Base-by-base conservation (phyloP, 2,113 vertebrate species). In the Etheostoma cragini region DNA sequence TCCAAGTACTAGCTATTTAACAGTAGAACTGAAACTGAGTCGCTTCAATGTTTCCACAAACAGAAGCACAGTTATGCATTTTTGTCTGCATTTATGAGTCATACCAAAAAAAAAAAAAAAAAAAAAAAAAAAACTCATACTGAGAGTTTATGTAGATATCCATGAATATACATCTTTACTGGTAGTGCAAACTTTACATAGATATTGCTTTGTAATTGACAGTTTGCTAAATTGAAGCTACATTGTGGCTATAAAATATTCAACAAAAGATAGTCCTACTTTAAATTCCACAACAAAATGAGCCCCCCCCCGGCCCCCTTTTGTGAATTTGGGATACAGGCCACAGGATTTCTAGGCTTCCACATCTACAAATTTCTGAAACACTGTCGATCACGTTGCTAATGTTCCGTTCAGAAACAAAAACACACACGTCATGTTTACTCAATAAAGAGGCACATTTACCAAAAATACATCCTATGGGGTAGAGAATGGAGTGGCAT, bases 41-140 rank as follows among this genome's bases (percentile, higher is more conserved):
- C 1, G 8, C 10, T 38, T 42, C 38, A 42, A 11, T 42, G 38
- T 42, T 42, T 42, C 38, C 38, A 42, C 10, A 42, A 42, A 42
- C 38, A 42, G 8, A 38, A 38, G 53, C 30, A 56, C 17, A 45
- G 54, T 58, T 14, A 12, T 33, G 8, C 69, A 2, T 69, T 71
- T 61, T 71, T 61, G 61, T 82, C 60, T 61, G 50, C 14, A 65
- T 53, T 47, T 54, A 80, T 75, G 81, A 88, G n/a, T 83, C 80
- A 83, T 57, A 52, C 56, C 56, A 42, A 60, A 50, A 38, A 38
- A 38, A 35, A 35, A 38, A 38, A 8, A 38, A 38, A 33, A 5
- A 33, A 38, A 38, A 38, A 38, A 38, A 38, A 8, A 38, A 38
- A 38, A 8, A 1, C 47, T 67, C 53, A 47, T 10, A 47, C 62